Evolutionary conservation across 2,888 invertebrate genomes (phyloP).

Genomic region (Cantharis rustica): DNA sequence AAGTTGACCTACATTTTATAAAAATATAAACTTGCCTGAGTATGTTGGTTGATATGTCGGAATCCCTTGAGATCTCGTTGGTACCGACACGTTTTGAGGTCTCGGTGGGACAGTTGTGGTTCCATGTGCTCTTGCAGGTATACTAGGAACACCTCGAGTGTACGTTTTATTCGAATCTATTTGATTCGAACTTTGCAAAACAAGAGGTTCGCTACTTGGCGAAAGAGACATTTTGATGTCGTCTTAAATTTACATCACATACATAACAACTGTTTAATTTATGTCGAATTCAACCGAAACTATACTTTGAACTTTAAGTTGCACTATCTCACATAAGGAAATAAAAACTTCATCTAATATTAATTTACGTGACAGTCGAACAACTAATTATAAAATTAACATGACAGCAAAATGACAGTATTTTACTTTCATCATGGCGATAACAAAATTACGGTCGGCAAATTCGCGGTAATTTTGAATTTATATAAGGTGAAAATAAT

Average conservation of each 20-base stretch:
- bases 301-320: background rate
- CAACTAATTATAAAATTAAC: background rate
- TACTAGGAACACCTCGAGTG: constrained; percentile 43
- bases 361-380: background rate
- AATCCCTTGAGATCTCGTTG: constrained; percentile 31
- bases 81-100: constrained; percentile 37
- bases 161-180: constrained; percentile 31
- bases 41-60: constrained; percentile 34
- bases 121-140: background rate
- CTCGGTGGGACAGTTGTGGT: constrained; percentile 49
- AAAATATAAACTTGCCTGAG: constrained; percentile 28
- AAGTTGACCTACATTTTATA: background rate
- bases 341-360: background rate
- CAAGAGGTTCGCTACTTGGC: constrained; percentile 12
- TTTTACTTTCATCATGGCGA: background rate
- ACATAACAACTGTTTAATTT: background rate
- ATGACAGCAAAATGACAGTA: background rate
- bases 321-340: background rate
- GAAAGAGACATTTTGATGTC: background rate
- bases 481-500: too few species aligned
- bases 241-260: background rate
- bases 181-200: constrained; percentile 34
- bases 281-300: background rate
- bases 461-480: background rate
- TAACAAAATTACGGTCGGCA: background rate